These are phyloP conservation scores for Delichon dasypus DNA, from an alignment of 2,797 vertebrate genomes.

Conservation along the genomic window DNA sequence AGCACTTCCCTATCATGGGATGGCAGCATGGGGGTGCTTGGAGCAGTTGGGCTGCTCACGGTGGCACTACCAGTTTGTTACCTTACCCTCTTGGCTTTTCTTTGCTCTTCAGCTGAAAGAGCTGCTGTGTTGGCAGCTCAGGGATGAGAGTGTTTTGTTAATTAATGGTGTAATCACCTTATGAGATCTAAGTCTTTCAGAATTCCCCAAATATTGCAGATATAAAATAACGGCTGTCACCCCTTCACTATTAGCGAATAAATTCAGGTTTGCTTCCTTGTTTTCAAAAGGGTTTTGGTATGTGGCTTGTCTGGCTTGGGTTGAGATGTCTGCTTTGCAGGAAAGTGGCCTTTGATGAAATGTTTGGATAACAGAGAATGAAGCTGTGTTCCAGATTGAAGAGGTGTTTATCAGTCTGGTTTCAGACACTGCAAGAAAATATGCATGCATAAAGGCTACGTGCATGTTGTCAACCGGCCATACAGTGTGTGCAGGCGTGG, in stretches of 20 bases:
- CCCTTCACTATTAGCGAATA: background rate
- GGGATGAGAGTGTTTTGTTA: background rate
- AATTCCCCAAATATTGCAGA: background rate
- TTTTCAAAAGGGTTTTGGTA: constrained; percentile 14
- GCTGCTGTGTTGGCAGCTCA: background rate
- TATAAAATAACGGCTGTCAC: background rate
- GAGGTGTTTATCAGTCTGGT: constrained; percentile 11
- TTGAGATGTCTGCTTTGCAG: background rate
- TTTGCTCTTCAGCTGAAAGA: background rate
- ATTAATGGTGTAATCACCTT: background rate
- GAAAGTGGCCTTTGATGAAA: constrained; percentile 12
- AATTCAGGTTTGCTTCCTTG: background rate
- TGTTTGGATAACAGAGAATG: constrained; percentile 14
- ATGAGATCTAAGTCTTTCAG: background rate
- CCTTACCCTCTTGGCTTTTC: background rate
- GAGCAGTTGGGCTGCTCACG: background rate
- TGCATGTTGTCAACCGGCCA: rapidly evolving
- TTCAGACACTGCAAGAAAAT: background rate
- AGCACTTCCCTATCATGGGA: rapidly evolving
- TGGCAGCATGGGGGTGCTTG: rapidly evolving
- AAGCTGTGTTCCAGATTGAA: background rate
- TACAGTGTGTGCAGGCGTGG: background rate
- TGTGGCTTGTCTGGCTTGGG: background rate
- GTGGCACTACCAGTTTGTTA: background rate
- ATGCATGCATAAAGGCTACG: background rate